phyloP scores from a whole-genome alignment of 2,113 vertebrate species.

The Bubalus kerabau region DNA sequence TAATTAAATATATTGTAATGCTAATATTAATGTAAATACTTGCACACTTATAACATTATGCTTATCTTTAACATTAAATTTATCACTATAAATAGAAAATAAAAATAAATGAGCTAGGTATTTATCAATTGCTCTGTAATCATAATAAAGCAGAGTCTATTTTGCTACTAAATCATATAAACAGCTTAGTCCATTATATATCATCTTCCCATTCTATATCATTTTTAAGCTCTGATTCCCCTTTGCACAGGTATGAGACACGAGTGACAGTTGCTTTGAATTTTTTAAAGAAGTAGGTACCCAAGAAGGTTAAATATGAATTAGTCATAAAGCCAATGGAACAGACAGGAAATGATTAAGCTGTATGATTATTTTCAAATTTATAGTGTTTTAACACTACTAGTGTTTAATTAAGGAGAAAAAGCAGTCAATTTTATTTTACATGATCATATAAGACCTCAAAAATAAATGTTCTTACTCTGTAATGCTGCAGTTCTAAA shows the following conservation, averaged over 20 bases:
- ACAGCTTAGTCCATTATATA: constrained; percentile 40
- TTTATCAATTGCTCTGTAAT: constrained; percentile 46
- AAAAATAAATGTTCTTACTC: constrained; percentile 78
- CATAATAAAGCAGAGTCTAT: constrained; percentile 65
- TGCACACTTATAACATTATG: background rate
- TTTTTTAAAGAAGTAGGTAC: constrained; percentile 81
- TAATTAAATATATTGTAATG: background rate
- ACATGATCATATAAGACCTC: constrained; percentile 74
- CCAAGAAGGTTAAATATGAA: constrained; percentile 93
- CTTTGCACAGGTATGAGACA: constrained; percentile 73
- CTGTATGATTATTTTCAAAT: constrained; percentile 82
- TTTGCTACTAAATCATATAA: constrained; percentile 59
- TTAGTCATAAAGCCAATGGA: constrained; percentile 95
- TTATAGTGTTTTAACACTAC: constrained; percentile 83
- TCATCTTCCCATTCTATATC: constrained; percentile 52
- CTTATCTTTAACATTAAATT: constrained; percentile 25
- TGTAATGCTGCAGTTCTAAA: constrained; percentile 82
- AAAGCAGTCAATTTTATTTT: constrained; percentile 60
- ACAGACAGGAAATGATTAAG: constrained; percentile 85
- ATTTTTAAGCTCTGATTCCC: constrained; percentile 63
- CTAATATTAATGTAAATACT: background rate
- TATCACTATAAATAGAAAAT: constrained; percentile 52
- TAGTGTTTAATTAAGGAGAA: constrained; percentile 82
- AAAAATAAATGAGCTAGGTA: constrained; percentile 45
- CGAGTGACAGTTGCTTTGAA: constrained; percentile 77